phyloP scores from a whole-genome alignment of 2,113 vertebrate species.

The Pachypanchax playfairii region DNA sequence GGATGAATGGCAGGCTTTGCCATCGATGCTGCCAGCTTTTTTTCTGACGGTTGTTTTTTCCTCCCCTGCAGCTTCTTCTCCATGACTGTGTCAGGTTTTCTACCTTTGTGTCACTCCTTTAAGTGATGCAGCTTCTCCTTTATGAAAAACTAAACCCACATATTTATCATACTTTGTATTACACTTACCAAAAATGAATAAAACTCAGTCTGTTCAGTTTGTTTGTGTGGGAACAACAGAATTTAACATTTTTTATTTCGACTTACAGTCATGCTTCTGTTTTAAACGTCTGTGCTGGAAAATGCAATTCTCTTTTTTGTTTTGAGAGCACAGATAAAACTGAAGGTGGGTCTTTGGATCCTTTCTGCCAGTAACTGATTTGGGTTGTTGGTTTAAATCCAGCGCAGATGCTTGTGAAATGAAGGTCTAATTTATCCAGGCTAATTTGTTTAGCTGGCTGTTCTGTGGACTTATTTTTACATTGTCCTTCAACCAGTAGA shows the following conservation, averaged over 20 bases:
- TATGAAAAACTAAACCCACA: not conserved
- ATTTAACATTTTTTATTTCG: too few species aligned
- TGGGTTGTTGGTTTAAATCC: slow-evolving; percentile 49
- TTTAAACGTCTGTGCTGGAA: slow-evolving; percentile 10
- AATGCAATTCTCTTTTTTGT: not conserved
- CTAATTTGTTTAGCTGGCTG: slow-evolving; percentile 28
- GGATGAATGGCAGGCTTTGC: slow-evolving; percentile 49
- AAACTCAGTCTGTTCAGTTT: too few species aligned
- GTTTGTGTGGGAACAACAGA: too few species aligned
- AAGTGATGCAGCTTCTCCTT: slow-evolving; percentile 20
- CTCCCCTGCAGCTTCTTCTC: slow-evolving; percentile 42
- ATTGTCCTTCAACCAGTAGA: not conserved
- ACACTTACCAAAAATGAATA: too few species aligned
- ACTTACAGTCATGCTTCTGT: not conserved
- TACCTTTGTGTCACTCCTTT: slow-evolving; percentile 4
- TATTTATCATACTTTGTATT: too few species aligned
- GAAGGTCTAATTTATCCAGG: slow-evolving; percentile 11
- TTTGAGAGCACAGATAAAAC: not conserved
- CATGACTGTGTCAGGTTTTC: not conserved
- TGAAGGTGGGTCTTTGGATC: not conserved
- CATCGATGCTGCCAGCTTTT: slow-evolving; percentile 37
- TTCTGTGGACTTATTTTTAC: slow-evolving; percentile 10
- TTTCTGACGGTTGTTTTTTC: slow-evolving; percentile 32
- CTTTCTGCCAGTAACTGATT: slow-evolving; percentile 31
- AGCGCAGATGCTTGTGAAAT: slow-evolving; percentile 46